Conservation (phyloP, 2,797 vertebrate species). For the Arrhamphus sclerolepis region DNA sequence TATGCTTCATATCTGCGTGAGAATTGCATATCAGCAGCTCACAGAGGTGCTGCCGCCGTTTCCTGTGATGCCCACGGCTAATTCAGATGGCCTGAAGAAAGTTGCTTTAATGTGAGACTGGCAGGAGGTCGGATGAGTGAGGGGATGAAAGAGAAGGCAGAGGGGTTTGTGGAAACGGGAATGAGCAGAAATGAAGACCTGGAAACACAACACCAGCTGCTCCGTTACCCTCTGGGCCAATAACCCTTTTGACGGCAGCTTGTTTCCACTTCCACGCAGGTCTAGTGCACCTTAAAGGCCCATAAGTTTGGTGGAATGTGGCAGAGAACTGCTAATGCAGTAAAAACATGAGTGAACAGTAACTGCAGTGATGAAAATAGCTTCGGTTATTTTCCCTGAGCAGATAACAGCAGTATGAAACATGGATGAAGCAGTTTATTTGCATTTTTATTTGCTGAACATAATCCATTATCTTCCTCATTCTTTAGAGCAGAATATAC, state of each 20-base stretch:
- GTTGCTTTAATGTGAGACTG: constrained; percentile 45
- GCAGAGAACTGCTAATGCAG: too few species aligned
- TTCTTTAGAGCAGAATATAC: too few species aligned
- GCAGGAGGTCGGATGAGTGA: constrained; percentile 15
- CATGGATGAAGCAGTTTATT: too few species aligned
- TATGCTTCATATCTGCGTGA: constrained; percentile 60
- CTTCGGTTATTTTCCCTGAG: too few species aligned
- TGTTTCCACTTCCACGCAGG: constrained; percentile 3
- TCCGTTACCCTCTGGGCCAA: neutral
- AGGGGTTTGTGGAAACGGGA: neutral
- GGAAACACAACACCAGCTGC: neutral
- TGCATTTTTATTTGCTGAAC: too few species aligned
- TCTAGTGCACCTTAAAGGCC: too few species aligned
- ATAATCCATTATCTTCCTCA: too few species aligned
- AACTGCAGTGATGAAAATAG: too few species aligned
- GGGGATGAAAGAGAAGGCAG: constrained; percentile 6
- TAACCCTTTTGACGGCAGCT: constrained; percentile 7
- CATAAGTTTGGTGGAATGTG: too few species aligned
- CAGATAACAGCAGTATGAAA: too few species aligned
- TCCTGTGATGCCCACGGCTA: constrained; percentile 37
- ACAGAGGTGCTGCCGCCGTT: constrained; percentile 43
- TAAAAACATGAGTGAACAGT: too few species aligned
- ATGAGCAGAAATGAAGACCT: constrained; percentile 8
- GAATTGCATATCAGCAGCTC: constrained; percentile 61
- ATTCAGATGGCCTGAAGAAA: constrained; percentile 42